These are phyloP conservation scores for Crotalus tigris DNA, from an alignment of 2,113 vertebrate genomes.

Conservation along the genomic window DNA sequence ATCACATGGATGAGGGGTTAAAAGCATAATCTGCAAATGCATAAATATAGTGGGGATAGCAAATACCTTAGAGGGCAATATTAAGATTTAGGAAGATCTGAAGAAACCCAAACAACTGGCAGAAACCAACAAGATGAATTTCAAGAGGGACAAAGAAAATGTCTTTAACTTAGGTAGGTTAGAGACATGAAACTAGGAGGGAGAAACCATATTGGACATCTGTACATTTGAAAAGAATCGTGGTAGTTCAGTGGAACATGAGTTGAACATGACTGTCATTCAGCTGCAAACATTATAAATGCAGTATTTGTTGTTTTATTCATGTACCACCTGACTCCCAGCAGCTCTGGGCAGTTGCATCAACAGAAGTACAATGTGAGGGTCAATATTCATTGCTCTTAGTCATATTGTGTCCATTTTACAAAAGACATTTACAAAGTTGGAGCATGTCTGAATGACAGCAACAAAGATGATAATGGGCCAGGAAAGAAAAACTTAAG, in stretches of 20 bases:
- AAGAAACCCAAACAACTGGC: neutral
- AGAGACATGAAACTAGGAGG: neutral
- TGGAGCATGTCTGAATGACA: neutral
- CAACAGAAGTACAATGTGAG: neutral
- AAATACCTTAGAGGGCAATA: neutral
- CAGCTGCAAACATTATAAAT: neutral
- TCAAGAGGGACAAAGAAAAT: neutral
- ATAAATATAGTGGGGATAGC: neutral
- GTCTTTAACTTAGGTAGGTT: neutral
- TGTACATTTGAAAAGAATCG: neutral
- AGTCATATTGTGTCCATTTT: neutral
- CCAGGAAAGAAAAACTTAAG: neutral
- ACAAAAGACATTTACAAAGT: neutral
- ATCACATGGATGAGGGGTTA: neutral
- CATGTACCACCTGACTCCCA: neutral
- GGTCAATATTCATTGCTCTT: neutral
- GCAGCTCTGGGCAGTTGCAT: neutral
- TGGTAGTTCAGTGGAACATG: neutral
- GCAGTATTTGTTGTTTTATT: neutral
- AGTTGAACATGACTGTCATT: neutral
- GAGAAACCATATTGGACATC: neutral
- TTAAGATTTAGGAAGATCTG: neutral
- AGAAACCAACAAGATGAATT: neutral
- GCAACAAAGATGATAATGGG: neutral
- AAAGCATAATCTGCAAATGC: neutral